Evolutionary conservation across 2,888 invertebrate species (phyloP).

Genomic region (Idaea dimidiata): DNA sequence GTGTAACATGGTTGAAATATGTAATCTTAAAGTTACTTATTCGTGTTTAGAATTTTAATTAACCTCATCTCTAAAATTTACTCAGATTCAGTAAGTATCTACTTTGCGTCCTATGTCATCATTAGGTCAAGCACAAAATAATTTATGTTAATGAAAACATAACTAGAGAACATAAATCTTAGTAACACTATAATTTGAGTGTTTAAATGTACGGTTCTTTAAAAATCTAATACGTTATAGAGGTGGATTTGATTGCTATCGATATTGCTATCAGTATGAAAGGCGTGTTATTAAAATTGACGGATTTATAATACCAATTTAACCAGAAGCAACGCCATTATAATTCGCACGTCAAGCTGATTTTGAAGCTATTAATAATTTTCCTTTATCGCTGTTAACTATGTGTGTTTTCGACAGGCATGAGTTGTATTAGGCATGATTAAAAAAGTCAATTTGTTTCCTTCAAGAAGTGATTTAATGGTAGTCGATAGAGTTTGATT

Average conservation of each 20-base stretch:
- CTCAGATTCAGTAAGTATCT: neutral
- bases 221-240: neutral
- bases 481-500: neutral
- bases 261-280: neutral
- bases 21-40: conserved; percentile 25
- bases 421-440: neutral
- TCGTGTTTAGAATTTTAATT: conserved; percentile 24
- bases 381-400: neutral
- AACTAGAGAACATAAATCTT: neutral
- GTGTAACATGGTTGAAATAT: conserved; percentile 16
- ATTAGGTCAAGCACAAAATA: neutral
- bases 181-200: neutral
- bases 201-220: neutral
- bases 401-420: neutral
- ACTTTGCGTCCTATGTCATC: neutral
- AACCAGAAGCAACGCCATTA: neutral
- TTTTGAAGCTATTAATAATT: neutral
- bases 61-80: neutral
- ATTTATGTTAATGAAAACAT: neutral
- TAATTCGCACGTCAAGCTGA: neutral
- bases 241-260: neutral
- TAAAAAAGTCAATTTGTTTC: neutral
- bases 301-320: neutral
- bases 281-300: neutral
- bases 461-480: neutral